These are phyloP conservation scores for Napeogenes sylphis DNA, from an alignment of 2,888 invertebrate genomes.

Conservation along the genomic window DNA sequence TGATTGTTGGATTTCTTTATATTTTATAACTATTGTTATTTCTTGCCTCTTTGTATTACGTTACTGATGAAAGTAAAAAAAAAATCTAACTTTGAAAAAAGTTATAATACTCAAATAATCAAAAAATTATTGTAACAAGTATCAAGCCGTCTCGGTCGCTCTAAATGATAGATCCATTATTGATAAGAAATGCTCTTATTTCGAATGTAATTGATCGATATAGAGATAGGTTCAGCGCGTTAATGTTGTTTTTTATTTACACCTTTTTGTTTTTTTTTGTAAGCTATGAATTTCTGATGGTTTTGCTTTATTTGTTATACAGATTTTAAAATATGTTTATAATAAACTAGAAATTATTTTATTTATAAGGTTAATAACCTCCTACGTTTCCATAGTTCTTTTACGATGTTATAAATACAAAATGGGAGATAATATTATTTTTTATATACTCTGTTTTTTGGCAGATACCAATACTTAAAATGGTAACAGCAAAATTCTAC, in stretches of 20 bases:
- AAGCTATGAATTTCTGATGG: constrained; percentile 27
- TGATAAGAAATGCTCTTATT: constrained; percentile 75
- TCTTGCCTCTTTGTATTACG: no score
- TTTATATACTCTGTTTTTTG: no score
- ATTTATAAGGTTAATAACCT: constrained; percentile 7
- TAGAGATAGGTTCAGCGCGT: constrained; percentile 58
- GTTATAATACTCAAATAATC: not conserved
- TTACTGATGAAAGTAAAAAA: no score
- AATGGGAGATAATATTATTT: no score
- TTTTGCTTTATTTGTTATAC: constrained; percentile 19
- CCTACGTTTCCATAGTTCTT: not conserved
- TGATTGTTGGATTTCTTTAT: no score
- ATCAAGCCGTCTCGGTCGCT: constrained; percentile 39
- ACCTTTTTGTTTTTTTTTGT: constrained; percentile 45
- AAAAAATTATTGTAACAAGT: constrained; percentile 14
- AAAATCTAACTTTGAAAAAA: no score
- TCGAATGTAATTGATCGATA: constrained; percentile 72
- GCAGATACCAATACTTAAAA: no score
- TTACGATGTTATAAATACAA: no score
- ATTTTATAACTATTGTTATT: not conserved
- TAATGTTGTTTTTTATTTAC: constrained; percentile 62
- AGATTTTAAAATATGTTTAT: no score
- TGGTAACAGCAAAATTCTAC: no score
- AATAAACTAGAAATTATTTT: not conserved
- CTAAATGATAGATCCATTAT: constrained; percentile 70